phyloP scores from a whole-genome alignment of 2,888 invertebrate species.

The Gastracanthus pulcherrimus region DNA sequence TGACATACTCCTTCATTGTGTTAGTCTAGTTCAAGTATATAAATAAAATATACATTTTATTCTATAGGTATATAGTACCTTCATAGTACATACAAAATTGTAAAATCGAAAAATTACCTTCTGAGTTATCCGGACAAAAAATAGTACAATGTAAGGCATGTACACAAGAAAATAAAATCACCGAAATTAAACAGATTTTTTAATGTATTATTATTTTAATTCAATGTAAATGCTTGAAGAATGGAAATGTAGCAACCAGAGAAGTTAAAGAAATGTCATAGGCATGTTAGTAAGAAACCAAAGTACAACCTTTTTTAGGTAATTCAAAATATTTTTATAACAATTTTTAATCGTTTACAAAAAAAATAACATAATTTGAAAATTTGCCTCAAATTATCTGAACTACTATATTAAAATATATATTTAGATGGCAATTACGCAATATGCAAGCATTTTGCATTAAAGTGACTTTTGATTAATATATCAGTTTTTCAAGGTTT shows the following conservation, averaged over 20 bases:
- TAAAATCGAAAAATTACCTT: background rate
- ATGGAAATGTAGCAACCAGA: background rate
- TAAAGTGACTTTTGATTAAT: constrained; percentile 21
- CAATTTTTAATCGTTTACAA: background rate
- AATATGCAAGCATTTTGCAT: no score
- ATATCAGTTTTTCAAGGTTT: background rate
- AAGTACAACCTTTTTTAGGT: background rate
- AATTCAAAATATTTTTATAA: background rate
- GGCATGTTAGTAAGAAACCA: background rate
- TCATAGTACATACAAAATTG: no score
- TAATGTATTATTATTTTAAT: background rate
- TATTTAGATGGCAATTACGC: no score
- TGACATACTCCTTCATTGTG: constrained; percentile 1
- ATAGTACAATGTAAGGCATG: background rate
- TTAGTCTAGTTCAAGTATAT: constrained; percentile 8
- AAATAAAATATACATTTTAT: background rate
- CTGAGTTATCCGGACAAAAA: background rate
- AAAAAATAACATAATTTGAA: background rate
- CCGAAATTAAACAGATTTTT: no score
- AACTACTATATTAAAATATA: no score
- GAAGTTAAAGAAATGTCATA: background rate
- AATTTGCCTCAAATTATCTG: background rate
- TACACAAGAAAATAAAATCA: no score
- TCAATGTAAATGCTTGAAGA: background rate
- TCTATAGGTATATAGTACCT: background rate